Conservation (phyloP, 1,140 invertebrate genomes). For the Phocides pigmalion region DNA sequence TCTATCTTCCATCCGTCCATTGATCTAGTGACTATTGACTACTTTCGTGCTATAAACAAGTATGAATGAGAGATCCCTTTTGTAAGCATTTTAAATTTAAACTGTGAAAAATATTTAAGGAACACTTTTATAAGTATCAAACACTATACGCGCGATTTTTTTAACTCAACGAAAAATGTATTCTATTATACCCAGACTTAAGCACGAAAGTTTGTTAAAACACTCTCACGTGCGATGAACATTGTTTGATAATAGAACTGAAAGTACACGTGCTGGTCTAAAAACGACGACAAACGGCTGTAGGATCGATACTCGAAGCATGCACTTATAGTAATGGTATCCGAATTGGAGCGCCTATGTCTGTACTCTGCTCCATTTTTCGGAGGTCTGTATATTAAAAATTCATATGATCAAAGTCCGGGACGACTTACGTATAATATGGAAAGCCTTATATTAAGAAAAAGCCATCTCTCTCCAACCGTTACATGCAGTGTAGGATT, state of each 20-base stretch:
- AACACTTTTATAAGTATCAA: no score
- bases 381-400: conserved; percentile 55
- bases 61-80: no score
- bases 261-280: conserved; percentile 10
- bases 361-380: conserved; percentile 53
- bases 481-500: no score
- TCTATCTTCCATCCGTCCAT: no score
- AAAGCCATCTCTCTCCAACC: no score
- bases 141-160: no score
- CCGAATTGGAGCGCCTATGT: conserved; percentile 51
- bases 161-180: not conserved
- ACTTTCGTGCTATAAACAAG: no score
- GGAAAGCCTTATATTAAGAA: conserved; percentile 44
- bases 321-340: conserved; percentile 72
- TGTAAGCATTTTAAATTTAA: no score
- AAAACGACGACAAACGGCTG: conserved; percentile 39
- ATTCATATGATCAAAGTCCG: conserved; percentile 65
- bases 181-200: not conserved
- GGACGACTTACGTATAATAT: conserved; percentile 39
- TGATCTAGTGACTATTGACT: no score
- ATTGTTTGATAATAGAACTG: not conserved
- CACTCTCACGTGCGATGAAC: not conserved
- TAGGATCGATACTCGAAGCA: conserved; percentile 47
- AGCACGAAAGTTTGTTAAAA: not conserved
- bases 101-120: no score